These are phyloP conservation scores for Pomacea maculata DNA, from an alignment of 1,140 invertebrate genomes.

Conservation along the genomic window DNA sequence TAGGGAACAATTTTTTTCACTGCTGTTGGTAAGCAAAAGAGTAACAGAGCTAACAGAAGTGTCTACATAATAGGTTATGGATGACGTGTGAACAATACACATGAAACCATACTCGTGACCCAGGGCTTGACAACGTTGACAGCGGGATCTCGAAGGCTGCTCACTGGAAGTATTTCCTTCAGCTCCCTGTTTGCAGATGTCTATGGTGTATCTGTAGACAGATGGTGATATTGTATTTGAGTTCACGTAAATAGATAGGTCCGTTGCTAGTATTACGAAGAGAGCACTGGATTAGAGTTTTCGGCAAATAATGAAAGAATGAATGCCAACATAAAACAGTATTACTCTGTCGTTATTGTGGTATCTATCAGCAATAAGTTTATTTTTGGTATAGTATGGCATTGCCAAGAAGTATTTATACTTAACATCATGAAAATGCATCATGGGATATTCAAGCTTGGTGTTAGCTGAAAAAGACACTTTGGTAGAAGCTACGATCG, in stretches of 20 bases:
- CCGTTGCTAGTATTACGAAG: neutral
- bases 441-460: neutral
- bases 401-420: no score
- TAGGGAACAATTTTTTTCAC: neutral
- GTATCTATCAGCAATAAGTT: no score
- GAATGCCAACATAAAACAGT: no score
- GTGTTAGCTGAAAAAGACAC: neutral
- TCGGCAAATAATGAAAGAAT: no score
- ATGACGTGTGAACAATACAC: neutral
- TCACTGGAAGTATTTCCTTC: neutral
- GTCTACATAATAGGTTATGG: no score
- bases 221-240: neutral
- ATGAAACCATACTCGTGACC: neutral
- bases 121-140: neutral
- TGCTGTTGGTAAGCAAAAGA: neutral
- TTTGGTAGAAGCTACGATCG: neutral
- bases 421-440: no score
- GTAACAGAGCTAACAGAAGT: no score
- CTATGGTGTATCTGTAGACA: slow-evolving; percentile 18
- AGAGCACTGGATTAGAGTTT: no score
- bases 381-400: no score
- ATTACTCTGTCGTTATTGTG: no score
- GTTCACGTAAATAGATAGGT: neutral
- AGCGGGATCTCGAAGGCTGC: neutral
- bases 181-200: slow-evolving; percentile 18